These are phyloP conservation scores for Aurelia coerulea DNA, from an alignment of 30 jellyfish, hydroid and myxozoan species.

Conservation along the genomic window DNA sequence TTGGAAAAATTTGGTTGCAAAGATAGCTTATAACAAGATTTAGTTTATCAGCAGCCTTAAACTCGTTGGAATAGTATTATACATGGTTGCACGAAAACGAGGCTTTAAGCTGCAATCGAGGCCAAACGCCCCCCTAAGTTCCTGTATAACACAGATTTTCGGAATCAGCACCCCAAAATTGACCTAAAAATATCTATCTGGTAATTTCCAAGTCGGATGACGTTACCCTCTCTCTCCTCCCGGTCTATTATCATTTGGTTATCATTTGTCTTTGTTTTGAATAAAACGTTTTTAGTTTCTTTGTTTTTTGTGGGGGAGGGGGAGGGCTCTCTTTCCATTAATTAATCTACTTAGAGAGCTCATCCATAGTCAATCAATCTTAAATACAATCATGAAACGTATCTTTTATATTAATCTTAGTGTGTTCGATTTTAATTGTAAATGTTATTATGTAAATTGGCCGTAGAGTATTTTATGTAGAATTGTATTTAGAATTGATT, in stretches of 20 bases:
- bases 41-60: background rate
- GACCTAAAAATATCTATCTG: constrained; percentile 1
- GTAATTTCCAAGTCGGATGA: constrained; percentile 8
- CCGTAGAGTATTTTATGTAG: too few relatives aligned
- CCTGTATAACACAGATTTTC: background rate
- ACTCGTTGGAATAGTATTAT: background rate
- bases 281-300: too few relatives aligned
- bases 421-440: too few relatives aligned
- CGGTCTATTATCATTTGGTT: background rate
- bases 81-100: background rate
- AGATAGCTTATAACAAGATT: background rate
- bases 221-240: constrained; percentile 8
- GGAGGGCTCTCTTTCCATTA: too few relatives aligned
- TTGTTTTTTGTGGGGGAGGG: too few relatives aligned
- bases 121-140: background rate
- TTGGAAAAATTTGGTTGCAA: background rate
- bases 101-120: constrained; percentile 9
- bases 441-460: too few relatives aligned
- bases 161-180: constrained; percentile 1
- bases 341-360: too few relatives aligned
- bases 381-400: too few relatives aligned
- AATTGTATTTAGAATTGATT: too few relatives aligned
- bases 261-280: too few relatives aligned
- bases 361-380: too few relatives aligned
- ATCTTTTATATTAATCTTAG: too few relatives aligned